Evolutionary conservation across 2,888 invertebrate genomes (phyloP).

Genomic region (Amphipyra berbera): DNA sequence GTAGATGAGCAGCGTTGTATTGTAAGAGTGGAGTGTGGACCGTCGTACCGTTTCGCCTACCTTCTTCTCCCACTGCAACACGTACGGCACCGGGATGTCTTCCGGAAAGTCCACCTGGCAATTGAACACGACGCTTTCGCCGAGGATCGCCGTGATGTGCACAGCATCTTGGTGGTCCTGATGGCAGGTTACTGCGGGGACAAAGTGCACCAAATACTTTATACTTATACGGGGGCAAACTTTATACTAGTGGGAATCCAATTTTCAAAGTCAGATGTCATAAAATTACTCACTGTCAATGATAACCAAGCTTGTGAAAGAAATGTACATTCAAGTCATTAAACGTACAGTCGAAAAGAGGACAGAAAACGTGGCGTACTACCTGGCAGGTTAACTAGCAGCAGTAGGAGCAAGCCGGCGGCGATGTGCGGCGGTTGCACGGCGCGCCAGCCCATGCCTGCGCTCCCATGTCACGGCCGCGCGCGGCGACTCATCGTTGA

Average conservation of each 20-base stretch:
- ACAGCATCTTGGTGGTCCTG: conserved; percentile 98
- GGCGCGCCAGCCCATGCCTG: conserved; percentile 97
- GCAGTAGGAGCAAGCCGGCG: conserved; percentile 90
- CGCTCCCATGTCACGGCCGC: conserved; percentile 94
- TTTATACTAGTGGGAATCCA: background rate
- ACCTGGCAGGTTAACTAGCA: conserved; percentile 88
- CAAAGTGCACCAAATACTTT: conserved; percentile 2
- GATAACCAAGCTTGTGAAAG: conserved; percentile 4
- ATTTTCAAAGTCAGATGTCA: background rate
- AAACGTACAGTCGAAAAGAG: background rate
- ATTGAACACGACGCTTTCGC: conserved; percentile 99
- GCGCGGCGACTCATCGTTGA: conserved; percentile 94
- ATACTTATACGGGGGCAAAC: background rate
- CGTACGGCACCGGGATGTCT: conserved; percentile 98
- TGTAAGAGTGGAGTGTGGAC: conserved; percentile 89
- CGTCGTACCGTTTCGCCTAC: conserved; percentile 98
- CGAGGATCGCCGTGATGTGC: conserved; percentile 98
- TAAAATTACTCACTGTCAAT: conserved; percentile 17
- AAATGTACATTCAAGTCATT: background rate
- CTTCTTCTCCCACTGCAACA: conserved; percentile 99
- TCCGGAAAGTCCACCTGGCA: conserved; percentile 99
- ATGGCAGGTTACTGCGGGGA: conserved; percentile 91
- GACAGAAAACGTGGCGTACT: background rate
- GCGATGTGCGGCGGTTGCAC: conserved; percentile 93
- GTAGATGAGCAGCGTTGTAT: conserved; percentile 89